Conservation (phyloP, 2,113 vertebrate genomes). For the Vidua macroura region DNA sequence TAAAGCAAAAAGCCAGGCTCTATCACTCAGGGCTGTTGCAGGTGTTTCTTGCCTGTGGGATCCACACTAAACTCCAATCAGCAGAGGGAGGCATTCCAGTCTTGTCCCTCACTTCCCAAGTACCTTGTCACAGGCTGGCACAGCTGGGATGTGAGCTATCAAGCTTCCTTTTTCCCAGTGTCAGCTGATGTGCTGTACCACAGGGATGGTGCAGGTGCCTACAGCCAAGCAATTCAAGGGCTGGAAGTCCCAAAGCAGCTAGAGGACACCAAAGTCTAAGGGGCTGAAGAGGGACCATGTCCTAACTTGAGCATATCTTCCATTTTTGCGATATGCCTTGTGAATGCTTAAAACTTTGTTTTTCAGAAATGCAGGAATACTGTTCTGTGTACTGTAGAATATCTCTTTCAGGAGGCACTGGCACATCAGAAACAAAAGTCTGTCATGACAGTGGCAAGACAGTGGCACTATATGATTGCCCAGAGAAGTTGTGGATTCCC, state of each 20-base stretch:
- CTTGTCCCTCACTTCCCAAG: accelerated
- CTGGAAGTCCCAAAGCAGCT: background rate
- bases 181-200: background rate
- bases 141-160: background rate
- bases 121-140: accelerated
- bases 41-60: background rate
- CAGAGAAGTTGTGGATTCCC: background rate
- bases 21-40: accelerated
- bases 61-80: accelerated
- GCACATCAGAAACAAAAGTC: background rate
- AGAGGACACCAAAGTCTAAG: background rate
- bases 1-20: background rate
- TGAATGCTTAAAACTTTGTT: background rate
- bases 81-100: background rate
- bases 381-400: background rate
- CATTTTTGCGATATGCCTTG: background rate
- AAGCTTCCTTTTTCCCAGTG: background rate
- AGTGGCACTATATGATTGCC: background rate
- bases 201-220: background rate
- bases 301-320: background rate
- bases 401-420: background rate
- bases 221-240: background rate
- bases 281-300: background rate
- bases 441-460: background rate
- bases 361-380: background rate